These are phyloP conservation scores for Stegodyphus mimosarum DNA, from an alignment of 1,140 invertebrate genomes.

Conservation along the genomic window DNA sequence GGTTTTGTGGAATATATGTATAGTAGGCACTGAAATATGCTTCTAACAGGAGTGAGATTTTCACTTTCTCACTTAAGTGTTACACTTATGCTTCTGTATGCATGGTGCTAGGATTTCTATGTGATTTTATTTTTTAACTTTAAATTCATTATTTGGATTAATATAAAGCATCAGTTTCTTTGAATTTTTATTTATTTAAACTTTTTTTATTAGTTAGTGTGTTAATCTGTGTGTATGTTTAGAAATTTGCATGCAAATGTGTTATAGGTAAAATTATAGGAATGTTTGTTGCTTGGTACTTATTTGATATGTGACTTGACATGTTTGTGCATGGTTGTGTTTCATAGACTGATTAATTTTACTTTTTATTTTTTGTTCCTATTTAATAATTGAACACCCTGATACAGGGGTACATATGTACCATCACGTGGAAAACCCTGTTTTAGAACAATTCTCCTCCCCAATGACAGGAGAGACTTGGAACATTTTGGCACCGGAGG, in stretches of 20 bases:
- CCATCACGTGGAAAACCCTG: slow-evolving; percentile 48
- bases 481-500: slow-evolving; percentile 37
- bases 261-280: background rate
- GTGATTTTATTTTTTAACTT: no score
- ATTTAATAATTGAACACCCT: slow-evolving; percentile 52
- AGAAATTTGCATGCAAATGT: background rate
- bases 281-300: background rate
- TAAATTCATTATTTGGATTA: no score
- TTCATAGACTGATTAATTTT: slow-evolving; percentile 12
- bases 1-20: no score
- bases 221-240: background rate
- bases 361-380: slow-evolving; percentile 28
- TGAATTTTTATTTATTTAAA: background rate
- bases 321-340: slow-evolving; percentile 36
- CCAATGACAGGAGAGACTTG: slow-evolving; percentile 29
- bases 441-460: slow-evolving; percentile 24
- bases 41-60: no score
- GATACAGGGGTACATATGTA: slow-evolving; percentile 46
- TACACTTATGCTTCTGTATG: no score
- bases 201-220: background rate
- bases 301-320: background rate
- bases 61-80: no score
- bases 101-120: no score
- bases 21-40: no score
- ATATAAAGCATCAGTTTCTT: background rate